A percentile compares a stretch with the other conserved stretches of the same genome.
Conservation (phyloP, 2,888 invertebrate genomes). For the Apamea anceps region DNA sequence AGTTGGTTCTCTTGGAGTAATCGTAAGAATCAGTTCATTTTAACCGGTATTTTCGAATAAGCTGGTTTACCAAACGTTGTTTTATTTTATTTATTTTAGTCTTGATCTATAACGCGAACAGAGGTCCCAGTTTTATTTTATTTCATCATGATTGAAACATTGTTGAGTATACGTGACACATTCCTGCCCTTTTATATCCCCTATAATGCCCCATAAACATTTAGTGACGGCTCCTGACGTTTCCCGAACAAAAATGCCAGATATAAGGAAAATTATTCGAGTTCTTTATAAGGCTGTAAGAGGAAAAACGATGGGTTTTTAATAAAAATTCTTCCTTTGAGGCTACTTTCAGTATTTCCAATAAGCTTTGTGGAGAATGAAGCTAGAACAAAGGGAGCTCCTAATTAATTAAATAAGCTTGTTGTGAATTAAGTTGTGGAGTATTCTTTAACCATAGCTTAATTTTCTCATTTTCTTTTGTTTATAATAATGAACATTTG, state of each 20-base stretch:
- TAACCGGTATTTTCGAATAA: neutral
- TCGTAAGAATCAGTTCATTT: neutral
- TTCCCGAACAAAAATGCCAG: slow-evolving; percentile 47
- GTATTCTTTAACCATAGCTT: neutral
- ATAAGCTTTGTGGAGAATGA: slow-evolving; percentile 21
- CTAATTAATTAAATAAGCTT: slow-evolving; percentile 39
- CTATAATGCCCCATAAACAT: slow-evolving; percentile 55
- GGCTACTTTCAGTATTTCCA: slow-evolving; percentile 41
- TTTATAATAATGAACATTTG: neutral
- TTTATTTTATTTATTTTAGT: slow-evolving; percentile 15
- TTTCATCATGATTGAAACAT: slow-evolving; percentile 59
- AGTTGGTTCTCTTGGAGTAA: neutral
- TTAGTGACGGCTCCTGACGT: slow-evolving; percentile 52
- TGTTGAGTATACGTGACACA: slow-evolving; percentile 57
- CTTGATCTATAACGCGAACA: slow-evolving; percentile 15
- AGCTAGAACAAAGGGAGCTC: slow-evolving; percentile 18
- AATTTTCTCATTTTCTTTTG: neutral
- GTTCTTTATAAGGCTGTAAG: slow-evolving; percentile 50
- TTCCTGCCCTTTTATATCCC: slow-evolving; percentile 57
- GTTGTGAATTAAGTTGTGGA: neutral
- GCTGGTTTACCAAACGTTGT: neutral
- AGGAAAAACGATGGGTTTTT: slow-evolving; percentile 55
- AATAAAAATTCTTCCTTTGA: slow-evolving; percentile 64
- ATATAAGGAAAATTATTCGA: slow-evolving; percentile 56
- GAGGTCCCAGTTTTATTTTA: slow-evolving; percentile 44